Conservation (phyloP, 2,888 invertebrate genomes). For the Leptodirus hochenwartii region DNA sequence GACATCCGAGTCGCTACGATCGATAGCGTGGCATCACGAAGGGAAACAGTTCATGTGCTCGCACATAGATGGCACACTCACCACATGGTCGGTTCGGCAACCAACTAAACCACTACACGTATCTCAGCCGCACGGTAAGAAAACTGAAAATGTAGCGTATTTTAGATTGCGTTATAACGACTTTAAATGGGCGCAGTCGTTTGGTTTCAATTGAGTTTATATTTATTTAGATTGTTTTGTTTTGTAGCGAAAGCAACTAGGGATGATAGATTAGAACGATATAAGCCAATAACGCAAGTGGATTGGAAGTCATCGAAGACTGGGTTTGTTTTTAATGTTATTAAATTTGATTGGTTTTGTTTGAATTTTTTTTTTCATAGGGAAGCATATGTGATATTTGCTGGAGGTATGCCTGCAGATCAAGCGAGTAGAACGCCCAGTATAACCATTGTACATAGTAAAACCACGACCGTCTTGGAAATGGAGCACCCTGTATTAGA, state of each 20-base stretch:
- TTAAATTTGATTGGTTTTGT: slow-evolving; percentile 3
- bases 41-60: slow-evolving; percentile 95
- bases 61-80: slow-evolving; percentile 89
- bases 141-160: slow-evolving; percentile 5
- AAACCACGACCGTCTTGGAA: slow-evolving; percentile 92
- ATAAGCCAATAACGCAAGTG: slow-evolving; percentile 87
- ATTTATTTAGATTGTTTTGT: slow-evolving; percentile 10
- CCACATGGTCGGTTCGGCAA: slow-evolving; percentile 75
- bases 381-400: slow-evolving; percentile 91
- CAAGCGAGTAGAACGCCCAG: slow-evolving; percentile 79
- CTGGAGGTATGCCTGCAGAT: slow-evolving; percentile 87
- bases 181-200: too few relatives aligned
- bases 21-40: slow-evolving; percentile 93
- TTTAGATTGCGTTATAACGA: too few relatives aligned
- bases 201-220: slow-evolving; percentile 4
- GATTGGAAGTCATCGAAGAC: slow-evolving; percentile 83
- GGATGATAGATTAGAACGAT: slow-evolving; percentile 83
- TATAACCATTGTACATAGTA: slow-evolving; percentile 90
- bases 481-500: slow-evolving; percentile 98
- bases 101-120: slow-evolving; percentile 61
- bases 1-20: slow-evolving; percentile 59
- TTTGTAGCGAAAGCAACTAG: slow-evolving; percentile 73
- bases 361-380: slow-evolving; percentile 31
- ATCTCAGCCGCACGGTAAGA: slow-evolving; percentile 81
- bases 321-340: slow-evolving; percentile 39